Base-by-base conservation (phyloP, 2,888 invertebrate genomes). In the Drosophila quinaria region DNA sequence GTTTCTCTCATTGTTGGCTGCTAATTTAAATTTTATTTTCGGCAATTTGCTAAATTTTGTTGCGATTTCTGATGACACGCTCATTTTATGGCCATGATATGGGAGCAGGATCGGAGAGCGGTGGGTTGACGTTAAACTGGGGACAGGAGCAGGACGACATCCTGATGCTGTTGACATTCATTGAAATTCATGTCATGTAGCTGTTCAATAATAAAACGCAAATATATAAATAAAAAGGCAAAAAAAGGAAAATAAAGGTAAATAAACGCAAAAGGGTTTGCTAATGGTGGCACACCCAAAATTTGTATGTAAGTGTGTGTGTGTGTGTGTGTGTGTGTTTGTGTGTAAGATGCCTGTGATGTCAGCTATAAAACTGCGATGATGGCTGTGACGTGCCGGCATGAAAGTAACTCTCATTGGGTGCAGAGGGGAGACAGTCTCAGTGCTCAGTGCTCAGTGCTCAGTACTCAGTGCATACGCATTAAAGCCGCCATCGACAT, bases 41-140 rank as follows among this genome's bases (percentile, higher is more conserved):
- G 83, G 89, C 90, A 90, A 90, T 90, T 90, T 87, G 89, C 67
- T 73, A 87, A 89, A 89, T 89, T 89, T 86, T 86, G 90, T 86
- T 90, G 87, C 90, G 87, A 82, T 90, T 90, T 88, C 83, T 80
- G 90, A 85, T 89, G 85, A 87, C 90, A 81, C 82, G 86, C 90
- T 87, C 75, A 56, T 78, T 89, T 85, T 84, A 85, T 84, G 70
- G 63, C 89, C 70, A 78, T 81, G 87, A 87, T 87, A 87, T 71
- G 74, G 2, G 25, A 46, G 70, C 66, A 65, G 33, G 52, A 17
- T 9, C 46, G 61, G 22, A 5, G 25, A 5, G 25, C 8, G 19
- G 29, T 9, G 29, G 25, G 19, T 31, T 29, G 37, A 33, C 9
- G 13, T 33, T 22, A 0, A 58, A 15, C 22, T 44, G 22, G 13